Percentiles rank a stretch among this genome's conserved stretches.
phyloP scores from a whole-genome alignment of 2,888 invertebrate species.

The Meganola albula region DNA sequence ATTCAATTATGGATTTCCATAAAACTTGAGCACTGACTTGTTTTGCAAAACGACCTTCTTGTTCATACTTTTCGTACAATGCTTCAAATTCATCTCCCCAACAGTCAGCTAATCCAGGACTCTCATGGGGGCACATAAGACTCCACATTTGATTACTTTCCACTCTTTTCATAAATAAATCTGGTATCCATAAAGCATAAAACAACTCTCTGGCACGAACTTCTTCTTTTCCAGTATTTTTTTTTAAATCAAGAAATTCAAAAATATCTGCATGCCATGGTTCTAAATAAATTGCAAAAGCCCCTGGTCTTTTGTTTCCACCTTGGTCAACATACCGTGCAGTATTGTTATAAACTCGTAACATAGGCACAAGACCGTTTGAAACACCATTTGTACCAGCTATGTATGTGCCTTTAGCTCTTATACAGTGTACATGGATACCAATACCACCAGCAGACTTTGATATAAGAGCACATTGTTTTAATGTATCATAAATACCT shows the following conservation, averaged over 20 bases:
- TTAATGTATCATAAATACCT: constrained; percentile 94
- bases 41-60: constrained; percentile 82
- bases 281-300: constrained; percentile 98
- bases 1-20: constrained; percentile 95
- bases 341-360: constrained; percentile 96
- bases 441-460: constrained; percentile 99
- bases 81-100: constrained; percentile 97
- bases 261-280: constrained; percentile 99
- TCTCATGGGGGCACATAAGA: constrained; percentile 97
- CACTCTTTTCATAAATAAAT: constrained; percentile 97
- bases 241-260: constrained; percentile 95
- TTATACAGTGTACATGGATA: constrained; percentile 95
- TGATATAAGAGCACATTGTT: constrained; percentile 95
- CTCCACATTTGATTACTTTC: constrained; percentile 92
- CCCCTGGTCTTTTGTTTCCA: constrained; percentile 97
- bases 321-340: constrained; percentile 98
- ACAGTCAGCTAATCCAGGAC: constrained; percentile 92
- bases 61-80: constrained; percentile 91
- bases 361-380: constrained; percentile 97
- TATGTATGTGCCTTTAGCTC: constrained; percentile 94
- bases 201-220: constrained; percentile 95
- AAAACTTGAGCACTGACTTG: constrained; percentile 89
- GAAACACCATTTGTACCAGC: constrained; percentile 96
- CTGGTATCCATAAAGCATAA: constrained; percentile 98
- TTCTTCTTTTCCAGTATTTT: constrained; percentile 98